Conservation (phyloP, 2,888 invertebrate species). For the Dicycla oo region DNA sequence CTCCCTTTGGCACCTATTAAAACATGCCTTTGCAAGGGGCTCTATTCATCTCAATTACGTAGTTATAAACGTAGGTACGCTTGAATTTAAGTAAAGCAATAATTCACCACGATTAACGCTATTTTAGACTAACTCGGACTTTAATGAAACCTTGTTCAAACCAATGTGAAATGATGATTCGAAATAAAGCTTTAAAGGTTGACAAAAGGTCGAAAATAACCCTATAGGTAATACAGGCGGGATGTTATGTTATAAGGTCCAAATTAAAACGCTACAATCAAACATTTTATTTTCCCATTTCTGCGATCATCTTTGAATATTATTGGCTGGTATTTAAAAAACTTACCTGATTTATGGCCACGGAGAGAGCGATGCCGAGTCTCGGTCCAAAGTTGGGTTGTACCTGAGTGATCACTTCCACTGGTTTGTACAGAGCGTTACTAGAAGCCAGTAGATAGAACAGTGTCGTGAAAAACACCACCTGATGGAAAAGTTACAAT, state of each 20-base stretch:
- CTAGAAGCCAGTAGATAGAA: constrained; percentile 97
- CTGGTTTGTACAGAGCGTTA: constrained; percentile 95
- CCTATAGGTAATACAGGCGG: no score
- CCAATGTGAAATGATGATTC: not conserved
- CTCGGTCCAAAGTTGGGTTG: constrained; percentile 95
- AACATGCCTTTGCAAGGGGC: not conserved
- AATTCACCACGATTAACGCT: no score
- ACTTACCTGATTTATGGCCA: constrained; percentile 95
- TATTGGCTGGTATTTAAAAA: not conserved
- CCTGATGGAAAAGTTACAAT: constrained; percentile 87
- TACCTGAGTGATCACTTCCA: constrained; percentile 95
- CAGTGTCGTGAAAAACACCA: constrained; percentile 98
- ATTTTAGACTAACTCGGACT: not conserved
- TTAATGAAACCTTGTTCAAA: no score
- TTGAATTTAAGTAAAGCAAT: no score
- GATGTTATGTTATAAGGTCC: no score
- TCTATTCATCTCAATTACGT: no score
- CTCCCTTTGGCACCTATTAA: no score
- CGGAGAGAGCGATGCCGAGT: constrained; percentile 95
- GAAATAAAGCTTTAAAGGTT: not conserved
- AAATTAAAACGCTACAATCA: not conserved
- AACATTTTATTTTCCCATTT: not conserved
- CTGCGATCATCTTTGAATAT: not conserved
- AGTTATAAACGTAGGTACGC: no score
- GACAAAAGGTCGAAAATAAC: not conserved